Evolutionary conservation across 2,797 vertebrate species (phyloP).

Genomic region (Cetoscarus ocellatus): DNA sequence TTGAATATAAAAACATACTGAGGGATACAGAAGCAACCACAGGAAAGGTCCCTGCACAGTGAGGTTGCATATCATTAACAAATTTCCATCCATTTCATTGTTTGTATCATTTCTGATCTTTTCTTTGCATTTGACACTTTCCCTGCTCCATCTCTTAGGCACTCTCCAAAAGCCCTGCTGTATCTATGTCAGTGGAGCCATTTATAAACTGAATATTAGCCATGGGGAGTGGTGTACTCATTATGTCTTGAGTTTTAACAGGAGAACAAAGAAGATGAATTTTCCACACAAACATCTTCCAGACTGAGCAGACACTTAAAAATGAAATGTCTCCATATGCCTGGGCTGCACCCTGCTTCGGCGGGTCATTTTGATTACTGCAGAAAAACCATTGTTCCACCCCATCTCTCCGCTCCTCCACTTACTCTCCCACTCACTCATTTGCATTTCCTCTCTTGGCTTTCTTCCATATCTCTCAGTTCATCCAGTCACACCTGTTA

Average conservation of each 20-base stretch:
- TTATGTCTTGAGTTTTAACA: slow-evolving; percentile 14
- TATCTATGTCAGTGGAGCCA: slow-evolving; percentile 38
- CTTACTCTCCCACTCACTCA: slow-evolving; percentile 71
- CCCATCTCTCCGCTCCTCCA: slow-evolving; percentile 31
- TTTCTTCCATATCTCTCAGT: slow-evolving; percentile 69
- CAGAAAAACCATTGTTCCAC: slow-evolving; percentile 49
- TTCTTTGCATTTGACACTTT: slow-evolving; percentile 22
- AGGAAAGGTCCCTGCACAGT: neutral
- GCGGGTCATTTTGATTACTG: slow-evolving; percentile 70
- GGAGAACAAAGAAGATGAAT: slow-evolving; percentile 19
- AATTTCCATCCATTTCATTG: neutral
- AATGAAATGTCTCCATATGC: slow-evolving; percentile 52
- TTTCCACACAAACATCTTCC: slow-evolving; percentile 35
- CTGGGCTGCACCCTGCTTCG: neutral
- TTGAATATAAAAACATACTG: too few species aligned
- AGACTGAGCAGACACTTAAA: slow-evolving; percentile 36
- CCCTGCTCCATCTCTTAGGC: slow-evolving; percentile 22
- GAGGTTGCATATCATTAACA: neutral
- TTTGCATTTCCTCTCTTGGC: slow-evolving; percentile 77
- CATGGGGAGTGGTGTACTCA: slow-evolving; percentile 18
- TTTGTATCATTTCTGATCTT: slow-evolving; percentile 17
- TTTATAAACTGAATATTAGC: slow-evolving; percentile 56
- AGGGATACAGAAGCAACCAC: neutral
- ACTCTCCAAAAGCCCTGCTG: slow-evolving; percentile 53
- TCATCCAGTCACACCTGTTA: slow-evolving; percentile 80